phyloP scores from a whole-genome alignment of 2,888 invertebrate species.

The Barypeithes pellucidus region DNA sequence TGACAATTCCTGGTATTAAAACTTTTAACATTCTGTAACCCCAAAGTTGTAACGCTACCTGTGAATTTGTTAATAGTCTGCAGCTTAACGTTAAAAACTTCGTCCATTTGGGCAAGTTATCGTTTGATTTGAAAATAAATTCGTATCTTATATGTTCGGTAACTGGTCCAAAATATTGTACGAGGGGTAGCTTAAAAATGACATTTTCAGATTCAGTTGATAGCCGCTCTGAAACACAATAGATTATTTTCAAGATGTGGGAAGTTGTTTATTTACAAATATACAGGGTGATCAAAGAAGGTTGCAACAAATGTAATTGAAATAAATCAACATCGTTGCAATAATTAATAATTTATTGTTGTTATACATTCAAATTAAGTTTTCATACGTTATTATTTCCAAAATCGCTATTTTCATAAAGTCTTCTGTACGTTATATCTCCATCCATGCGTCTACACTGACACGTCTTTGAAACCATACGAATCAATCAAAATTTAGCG shows the following conservation, averaged over 20 bases:
- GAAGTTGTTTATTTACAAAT: too few species aligned
- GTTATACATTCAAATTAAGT: too few species aligned
- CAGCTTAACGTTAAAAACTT: slow-evolving; percentile 67
- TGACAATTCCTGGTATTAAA: slow-evolving; percentile 69
- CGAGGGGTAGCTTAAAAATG: slow-evolving; percentile 60
- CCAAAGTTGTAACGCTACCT: slow-evolving; percentile 70
- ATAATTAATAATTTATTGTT: too few species aligned
- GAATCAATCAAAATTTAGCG: too few species aligned
- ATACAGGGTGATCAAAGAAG: too few species aligned
- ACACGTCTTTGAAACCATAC: too few species aligned
- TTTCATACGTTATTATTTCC: too few species aligned
- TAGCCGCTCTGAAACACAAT: slow-evolving; percentile 59
- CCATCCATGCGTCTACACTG: too few species aligned
- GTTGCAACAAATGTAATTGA: too few species aligned
- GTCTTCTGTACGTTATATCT: too few species aligned
- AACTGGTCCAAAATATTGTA: slow-evolving; percentile 64
- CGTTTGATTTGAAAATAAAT: slow-evolving; percentile 63
- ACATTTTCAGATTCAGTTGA: slow-evolving; percentile 34
- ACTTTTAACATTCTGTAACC: slow-evolving; percentile 70
- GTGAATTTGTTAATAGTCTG: slow-evolving; percentile 67
- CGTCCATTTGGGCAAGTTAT: slow-evolving; percentile 65
- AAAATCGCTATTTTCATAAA: too few species aligned
- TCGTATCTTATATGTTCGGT: slow-evolving; percentile 59
- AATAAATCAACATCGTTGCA: too few species aligned
- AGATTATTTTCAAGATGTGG: not conserved